Conservation (phyloP, 2,113 vertebrate genomes). For the Zeus faber region DNA sequence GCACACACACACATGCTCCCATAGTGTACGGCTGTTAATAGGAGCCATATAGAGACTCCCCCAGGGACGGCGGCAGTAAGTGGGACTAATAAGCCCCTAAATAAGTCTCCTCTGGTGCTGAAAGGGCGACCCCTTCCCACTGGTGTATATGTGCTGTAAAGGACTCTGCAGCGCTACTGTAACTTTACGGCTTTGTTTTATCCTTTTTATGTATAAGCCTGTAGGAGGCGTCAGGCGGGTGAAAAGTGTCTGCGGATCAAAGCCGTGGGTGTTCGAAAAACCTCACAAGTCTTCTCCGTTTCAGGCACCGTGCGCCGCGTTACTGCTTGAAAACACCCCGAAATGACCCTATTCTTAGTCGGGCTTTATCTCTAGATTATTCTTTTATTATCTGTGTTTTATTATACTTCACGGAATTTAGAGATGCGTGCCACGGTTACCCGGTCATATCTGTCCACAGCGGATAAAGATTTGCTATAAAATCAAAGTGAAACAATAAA, state of each 20-base stretch:
- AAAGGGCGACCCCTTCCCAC: constrained; percentile 49
- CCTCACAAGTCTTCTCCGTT: constrained; percentile 3
- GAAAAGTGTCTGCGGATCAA: constrained; percentile 30
- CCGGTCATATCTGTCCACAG: no score
- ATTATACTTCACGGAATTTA: no score
- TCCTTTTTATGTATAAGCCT: constrained; percentile 32
- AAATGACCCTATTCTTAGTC: no score
- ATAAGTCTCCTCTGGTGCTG: constrained; percentile 64
- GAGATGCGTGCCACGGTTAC: no score
- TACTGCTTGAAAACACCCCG: no score
- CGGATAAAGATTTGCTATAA: no score
- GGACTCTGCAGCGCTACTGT: constrained; percentile 39
- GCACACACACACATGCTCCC: not conserved
- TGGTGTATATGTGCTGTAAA: constrained; percentile 61
- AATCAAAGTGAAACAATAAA: not conserved
- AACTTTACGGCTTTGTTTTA: constrained; percentile 47
- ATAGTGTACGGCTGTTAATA: constrained; percentile 44
- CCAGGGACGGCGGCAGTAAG: constrained; percentile 54
- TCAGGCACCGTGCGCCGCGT: not conserved
- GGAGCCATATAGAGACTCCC: constrained; percentile 60
- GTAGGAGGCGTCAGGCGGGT: constrained; percentile 16
- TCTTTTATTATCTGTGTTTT: not conserved
- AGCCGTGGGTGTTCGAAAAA: constrained; percentile 6
- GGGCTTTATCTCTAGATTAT: no score
- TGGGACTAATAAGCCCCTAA: constrained; percentile 64